Evolutionary conservation across 2,888 invertebrate genomes (phyloP).

Genomic region (Agonopterix subpropinquella): DNA sequence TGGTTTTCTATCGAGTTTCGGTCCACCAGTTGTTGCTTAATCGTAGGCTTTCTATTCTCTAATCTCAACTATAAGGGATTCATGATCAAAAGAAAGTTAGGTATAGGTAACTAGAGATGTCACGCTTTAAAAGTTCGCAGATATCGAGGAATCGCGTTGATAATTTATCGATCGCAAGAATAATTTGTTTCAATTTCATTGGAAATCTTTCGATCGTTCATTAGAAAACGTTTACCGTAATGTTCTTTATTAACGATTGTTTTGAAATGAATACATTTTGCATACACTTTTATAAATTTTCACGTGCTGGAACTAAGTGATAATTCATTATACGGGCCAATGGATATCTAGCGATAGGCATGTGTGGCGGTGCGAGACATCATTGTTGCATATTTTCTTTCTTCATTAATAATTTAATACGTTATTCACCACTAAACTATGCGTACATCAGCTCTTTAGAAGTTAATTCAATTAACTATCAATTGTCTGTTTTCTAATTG

Average conservation of each 20-base stretch:
- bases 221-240: too few species aligned
- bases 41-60: slow-evolving; percentile 45
- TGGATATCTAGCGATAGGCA: slow-evolving; percentile 34
- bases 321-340: slow-evolving; percentile 32
- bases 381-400: slow-evolving; percentile 32
- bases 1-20: slow-evolving; percentile 63
- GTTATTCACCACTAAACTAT: too few species aligned
- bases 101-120: too few species aligned
- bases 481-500: too few species aligned
- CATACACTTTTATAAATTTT: slow-evolving; percentile 1
- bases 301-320: slow-evolving; percentile 9
- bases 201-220: too few species aligned
- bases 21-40: slow-evolving; percentile 43
- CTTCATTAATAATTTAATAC: slow-evolving; percentile 18
- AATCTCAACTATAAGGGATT: slow-evolving; percentile 32
- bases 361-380: slow-evolving; percentile 35
- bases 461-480: too few species aligned
- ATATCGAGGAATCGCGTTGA: too few species aligned
- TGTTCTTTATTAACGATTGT: not conserved
- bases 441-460: too few species aligned
- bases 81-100: not conserved
- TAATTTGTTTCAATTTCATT: too few species aligned
- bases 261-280: not conserved
- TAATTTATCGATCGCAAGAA: too few species aligned
- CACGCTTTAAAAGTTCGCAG: too few species aligned